Conservation (phyloP, 2,113 vertebrate genomes). For the Epinephelus fuscoguttatus region DNA sequence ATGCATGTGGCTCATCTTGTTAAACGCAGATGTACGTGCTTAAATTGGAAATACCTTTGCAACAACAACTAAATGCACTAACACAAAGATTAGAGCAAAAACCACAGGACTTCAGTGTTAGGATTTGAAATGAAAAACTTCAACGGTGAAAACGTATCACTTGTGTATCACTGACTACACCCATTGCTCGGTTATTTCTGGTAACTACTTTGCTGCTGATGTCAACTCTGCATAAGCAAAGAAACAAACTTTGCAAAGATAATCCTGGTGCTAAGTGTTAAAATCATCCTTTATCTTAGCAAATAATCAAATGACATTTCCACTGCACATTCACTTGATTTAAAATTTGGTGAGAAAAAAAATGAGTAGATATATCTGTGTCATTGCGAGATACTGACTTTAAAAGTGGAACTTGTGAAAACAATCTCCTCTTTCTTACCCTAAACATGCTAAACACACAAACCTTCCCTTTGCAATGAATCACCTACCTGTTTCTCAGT, state of each 20-base stretch:
- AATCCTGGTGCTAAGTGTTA: background rate
- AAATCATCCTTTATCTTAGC: background rate
- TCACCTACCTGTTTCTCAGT: conserved; percentile 25
- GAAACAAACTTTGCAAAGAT: background rate
- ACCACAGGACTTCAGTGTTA: background rate
- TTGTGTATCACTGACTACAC: background rate
- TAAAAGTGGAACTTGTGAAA: background rate
- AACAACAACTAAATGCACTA: background rate
- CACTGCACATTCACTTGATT: background rate
- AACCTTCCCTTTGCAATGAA: background rate
- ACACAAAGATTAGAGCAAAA: background rate
- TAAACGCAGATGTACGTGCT: background rate
- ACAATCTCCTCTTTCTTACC: background rate
- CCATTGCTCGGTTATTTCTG: background rate
- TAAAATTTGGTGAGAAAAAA: background rate
- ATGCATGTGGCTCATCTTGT: background rate
- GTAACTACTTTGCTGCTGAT: background rate
- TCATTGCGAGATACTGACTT: background rate
- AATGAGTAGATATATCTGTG: background rate
- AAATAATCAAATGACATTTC: background rate
- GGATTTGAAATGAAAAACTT: background rate
- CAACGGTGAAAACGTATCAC: background rate
- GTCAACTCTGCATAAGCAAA: background rate
- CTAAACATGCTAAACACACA: background rate
- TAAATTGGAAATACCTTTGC: background rate